Evolutionary conservation across 2,113 vertebrate species (phyloP).

Genomic region (Mandrillus leucophaeus): DNA sequence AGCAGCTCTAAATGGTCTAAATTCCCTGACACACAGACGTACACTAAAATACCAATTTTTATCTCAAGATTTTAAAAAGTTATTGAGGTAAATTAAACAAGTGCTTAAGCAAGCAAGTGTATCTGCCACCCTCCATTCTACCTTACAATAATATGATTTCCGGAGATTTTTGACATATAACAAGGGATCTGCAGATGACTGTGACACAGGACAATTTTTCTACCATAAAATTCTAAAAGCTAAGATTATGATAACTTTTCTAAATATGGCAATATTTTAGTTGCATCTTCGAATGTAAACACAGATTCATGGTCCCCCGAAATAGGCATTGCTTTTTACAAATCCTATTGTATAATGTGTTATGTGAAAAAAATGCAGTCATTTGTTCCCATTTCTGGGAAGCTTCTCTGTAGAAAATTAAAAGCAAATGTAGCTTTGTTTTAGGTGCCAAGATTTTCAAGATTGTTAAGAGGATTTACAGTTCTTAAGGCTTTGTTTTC

Average conservation of each 20-base stretch:
- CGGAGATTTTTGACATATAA: conserved; percentile 59
- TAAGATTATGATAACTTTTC: background rate
- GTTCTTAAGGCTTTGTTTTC: background rate
- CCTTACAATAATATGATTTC: conserved; percentile 30
- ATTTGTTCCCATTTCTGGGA: conserved; percentile 6
- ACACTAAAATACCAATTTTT: conserved; percentile 23
- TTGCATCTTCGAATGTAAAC: background rate
- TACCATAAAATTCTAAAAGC: background rate
- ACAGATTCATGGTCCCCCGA: background rate
- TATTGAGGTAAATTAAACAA: conserved; percentile 54
- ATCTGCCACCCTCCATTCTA: background rate
- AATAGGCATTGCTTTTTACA: background rate
- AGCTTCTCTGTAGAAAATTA: background rate
- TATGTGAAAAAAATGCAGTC: background rate
- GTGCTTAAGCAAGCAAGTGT: conserved; percentile 26
- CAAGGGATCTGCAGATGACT: background rate
- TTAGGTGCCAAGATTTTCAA: background rate
- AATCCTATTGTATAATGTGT: background rate
- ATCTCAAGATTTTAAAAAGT: conserved; percentile 48
- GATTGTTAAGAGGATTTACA: background rate
- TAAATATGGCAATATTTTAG: conserved; percentile 7
- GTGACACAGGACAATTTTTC: conserved; percentile 23
- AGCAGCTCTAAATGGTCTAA: conserved; percentile 47
- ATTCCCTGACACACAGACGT: background rate
- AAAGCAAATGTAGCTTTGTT: background rate